These are phyloP conservation scores for Drosophila paracracens DNA, from an alignment of 2,888 invertebrate genomes.

Conservation along the genomic window DNA sequence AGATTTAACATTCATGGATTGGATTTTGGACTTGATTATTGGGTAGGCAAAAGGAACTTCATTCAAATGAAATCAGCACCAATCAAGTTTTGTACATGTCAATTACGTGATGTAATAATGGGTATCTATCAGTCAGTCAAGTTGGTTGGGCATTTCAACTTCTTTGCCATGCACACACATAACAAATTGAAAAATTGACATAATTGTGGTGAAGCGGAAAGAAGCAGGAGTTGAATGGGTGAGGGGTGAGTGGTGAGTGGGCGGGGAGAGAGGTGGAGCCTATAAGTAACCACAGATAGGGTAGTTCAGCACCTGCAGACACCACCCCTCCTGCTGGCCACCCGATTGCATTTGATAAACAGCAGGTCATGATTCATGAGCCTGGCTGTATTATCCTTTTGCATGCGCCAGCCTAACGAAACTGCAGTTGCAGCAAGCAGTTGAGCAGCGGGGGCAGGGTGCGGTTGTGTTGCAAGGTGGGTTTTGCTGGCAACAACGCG, in stretches of 20 bases:
- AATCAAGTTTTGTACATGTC: neutral
- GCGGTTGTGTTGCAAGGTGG: neutral
- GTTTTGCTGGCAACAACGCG: neutral
- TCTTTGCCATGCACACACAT: conserved; percentile 40
- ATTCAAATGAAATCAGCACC: neutral
- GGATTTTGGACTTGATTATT: neutral
- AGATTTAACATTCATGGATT: neutral
- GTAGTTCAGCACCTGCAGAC: conserved; percentile 16
- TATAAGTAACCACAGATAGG: conserved; percentile 67
- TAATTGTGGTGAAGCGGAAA: conserved; percentile 38
- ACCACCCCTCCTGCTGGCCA: neutral
- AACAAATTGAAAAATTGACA: conserved; percentile 77
- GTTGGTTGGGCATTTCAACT: neutral
- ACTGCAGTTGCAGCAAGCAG: conserved; percentile 41
- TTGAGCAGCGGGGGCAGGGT: neutral
- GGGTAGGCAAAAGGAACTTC: neutral
- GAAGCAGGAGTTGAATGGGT: neutral
- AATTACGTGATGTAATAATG: neutral
- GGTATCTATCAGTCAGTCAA: conserved; percentile 6
- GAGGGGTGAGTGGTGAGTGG: neutral
- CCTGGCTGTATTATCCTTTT: conserved; percentile 63
- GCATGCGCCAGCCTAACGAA: conserved; percentile 53
- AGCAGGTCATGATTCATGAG: conserved; percentile 75
- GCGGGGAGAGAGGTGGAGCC: neutral
- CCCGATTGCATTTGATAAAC: conserved; percentile 73